phyloP scores from a whole-genome alignment of 1,140 invertebrate genomes.

The Drosophila arizonae region DNA sequence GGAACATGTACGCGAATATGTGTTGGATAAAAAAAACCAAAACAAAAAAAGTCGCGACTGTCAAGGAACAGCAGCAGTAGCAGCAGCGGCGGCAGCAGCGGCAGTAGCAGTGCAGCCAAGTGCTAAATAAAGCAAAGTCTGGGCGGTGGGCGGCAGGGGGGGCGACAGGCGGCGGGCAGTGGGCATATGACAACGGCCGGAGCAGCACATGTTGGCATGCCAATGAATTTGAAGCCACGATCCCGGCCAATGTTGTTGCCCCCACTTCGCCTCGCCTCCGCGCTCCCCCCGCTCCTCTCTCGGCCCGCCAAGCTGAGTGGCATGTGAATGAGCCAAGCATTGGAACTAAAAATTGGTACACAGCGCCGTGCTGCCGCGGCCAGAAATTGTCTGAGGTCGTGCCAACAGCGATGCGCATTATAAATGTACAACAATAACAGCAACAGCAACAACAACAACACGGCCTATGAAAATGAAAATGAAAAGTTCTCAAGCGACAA shows the following conservation, averaged over 20 bases:
- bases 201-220: conserved; percentile 55
- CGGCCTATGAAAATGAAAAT: conserved; percentile 60
- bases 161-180: neutral
- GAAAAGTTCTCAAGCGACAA: conserved; percentile 70
- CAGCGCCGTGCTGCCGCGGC: conserved; percentile 30
- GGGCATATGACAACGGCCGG: conserved; percentile 36
- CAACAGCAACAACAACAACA: conserved; percentile 19
- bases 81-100: conserved; percentile 26
- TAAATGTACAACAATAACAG: conserved; percentile 46
- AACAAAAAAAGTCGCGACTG: conserved; percentile 29
- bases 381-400: conserved; percentile 78
- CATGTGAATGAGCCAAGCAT: conserved; percentile 65
- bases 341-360: conserved; percentile 43
- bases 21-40: neutral
- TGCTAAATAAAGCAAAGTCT: conserved; percentile 59
- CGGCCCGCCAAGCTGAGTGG: conserved; percentile 54
- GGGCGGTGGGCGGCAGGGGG: neutral
- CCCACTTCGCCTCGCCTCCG: neutral
- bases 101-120: conserved; percentile 35
- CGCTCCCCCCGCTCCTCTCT: neutral
- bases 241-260: conserved; percentile 28
- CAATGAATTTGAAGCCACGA: conserved; percentile 50
- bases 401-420: conserved; percentile 69
- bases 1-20: conserved; percentile 52
- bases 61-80: conserved; percentile 22